Conservation (phyloP, 2,113 vertebrate genomes). For the Girardinichthys multiradiatus region DNA sequence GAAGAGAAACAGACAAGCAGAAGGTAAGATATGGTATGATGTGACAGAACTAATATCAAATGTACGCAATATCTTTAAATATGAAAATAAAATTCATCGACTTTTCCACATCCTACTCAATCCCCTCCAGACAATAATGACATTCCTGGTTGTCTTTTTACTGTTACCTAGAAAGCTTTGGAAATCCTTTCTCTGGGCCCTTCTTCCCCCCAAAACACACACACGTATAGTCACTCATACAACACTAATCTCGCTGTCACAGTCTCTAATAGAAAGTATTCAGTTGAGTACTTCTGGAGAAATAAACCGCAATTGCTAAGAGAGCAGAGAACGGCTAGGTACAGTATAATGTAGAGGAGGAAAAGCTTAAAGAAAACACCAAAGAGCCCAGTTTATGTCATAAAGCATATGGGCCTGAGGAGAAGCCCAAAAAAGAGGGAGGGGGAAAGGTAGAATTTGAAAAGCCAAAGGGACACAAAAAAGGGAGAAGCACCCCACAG, state of each 20-base stretch:
- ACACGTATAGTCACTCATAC: constrained; percentile 46
- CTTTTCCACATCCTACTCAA: constrained; percentile 37
- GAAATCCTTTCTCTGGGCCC: constrained; percentile 66
- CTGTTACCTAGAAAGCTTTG: constrained; percentile 59
- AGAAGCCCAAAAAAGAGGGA: constrained; percentile 27
- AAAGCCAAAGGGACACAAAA: constrained; percentile 13
- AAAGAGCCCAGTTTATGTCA: constrained; percentile 54
- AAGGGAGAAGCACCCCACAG: constrained; percentile 22
- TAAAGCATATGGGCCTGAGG: constrained; percentile 50
- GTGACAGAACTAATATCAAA: constrained; percentile 15
- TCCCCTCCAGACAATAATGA: constrained; percentile 58
- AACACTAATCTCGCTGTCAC: constrained; percentile 76
- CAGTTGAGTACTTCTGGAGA: constrained; percentile 65
- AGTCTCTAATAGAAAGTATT: constrained; percentile 78
- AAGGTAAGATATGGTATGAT: constrained; percentile 2
- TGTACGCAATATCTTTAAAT: constrained; percentile 18
- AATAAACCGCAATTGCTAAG: constrained; percentile 39
- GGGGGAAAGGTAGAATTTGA: constrained; percentile 14
- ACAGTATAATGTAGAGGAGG: constrained; percentile 32
- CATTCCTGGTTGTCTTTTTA: constrained; percentile 68
- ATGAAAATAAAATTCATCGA: constrained; percentile 4
- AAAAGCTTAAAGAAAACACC: constrained; percentile 53
- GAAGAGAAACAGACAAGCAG: constrained; percentile 6
- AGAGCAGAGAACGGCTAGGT: constrained; percentile 32
- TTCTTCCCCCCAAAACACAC: constrained; percentile 50